phyloP scores from a whole-genome alignment of 1,140 invertebrate genomes.

The Aphis gossypii region DNA sequence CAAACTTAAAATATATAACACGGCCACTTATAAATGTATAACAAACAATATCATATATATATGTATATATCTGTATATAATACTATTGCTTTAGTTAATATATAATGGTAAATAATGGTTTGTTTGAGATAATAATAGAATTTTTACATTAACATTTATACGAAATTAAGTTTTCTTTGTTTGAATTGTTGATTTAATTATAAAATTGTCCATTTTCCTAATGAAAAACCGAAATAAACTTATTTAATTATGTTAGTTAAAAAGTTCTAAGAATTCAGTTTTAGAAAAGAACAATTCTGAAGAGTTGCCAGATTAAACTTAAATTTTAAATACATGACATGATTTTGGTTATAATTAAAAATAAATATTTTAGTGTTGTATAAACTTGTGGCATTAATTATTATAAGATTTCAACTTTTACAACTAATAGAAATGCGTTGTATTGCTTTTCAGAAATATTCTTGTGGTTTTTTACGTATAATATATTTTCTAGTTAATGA shows the following conservation, averaged over 20 bases:
- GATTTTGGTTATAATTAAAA: background rate
- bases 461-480: background rate
- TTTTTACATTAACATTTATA: background rate
- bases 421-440: background rate
- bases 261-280: constrained; percentile 8
- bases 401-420: background rate
- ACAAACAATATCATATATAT: background rate
- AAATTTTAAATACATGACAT: background rate
- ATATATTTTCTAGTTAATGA: background rate
- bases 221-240: constrained; percentile 32
- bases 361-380: background rate
- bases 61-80: background rate
- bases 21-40: background rate
- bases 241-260: constrained; percentile 24
- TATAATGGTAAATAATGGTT: background rate
- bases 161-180: background rate
- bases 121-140: background rate
- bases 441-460: background rate
- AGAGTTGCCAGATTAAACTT: background rate
- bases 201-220: constrained; percentile 12
- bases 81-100: background rate
- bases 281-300: background rate
- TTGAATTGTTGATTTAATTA: constrained; percentile 15
- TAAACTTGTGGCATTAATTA: background rate
- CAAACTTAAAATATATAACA: background rate